phyloP scores from a whole-genome alignment of 2,797 vertebrate species.

The Gephyroberyx darwinii region DNA sequence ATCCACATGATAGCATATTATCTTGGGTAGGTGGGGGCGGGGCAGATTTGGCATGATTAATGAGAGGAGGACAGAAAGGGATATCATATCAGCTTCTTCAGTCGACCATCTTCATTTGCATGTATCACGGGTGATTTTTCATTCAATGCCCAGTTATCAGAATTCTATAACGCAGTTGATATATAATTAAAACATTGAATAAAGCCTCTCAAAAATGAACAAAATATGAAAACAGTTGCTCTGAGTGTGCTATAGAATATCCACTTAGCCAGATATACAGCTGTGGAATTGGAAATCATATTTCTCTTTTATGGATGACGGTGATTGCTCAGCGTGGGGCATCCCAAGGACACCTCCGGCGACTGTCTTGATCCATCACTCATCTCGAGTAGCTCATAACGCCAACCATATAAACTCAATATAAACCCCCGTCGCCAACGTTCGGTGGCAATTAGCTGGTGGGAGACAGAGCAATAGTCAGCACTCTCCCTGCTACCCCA shows the following conservation, averaged over 20 bases:
- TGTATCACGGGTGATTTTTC: neutral
- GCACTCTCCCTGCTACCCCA: conserved; percentile 1
- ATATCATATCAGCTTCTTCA: neutral
- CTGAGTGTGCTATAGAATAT: conserved; percentile 4
- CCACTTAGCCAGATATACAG: conserved; percentile 33
- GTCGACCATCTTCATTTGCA: neutral
- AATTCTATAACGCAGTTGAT: neutral
- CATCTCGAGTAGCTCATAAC: conserved; percentile 58
- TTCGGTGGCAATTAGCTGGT: conserved; percentile 38
- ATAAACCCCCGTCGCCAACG: conserved; percentile 14
- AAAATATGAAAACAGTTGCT: conserved; percentile 3
- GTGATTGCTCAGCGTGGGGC: conserved; percentile 33
- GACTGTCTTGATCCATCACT: conserved; percentile 52
- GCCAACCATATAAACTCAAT: conserved; percentile 10
- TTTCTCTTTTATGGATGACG: conserved; percentile 59
- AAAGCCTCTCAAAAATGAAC: neutral
- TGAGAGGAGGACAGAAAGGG: too few species aligned
- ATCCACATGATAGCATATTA: too few species aligned
- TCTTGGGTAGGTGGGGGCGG: too few species aligned
- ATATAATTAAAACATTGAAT: conserved; percentile 2
- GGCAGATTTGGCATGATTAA: neutral
- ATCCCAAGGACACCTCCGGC: conserved; percentile 36
- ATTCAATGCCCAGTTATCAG: neutral
- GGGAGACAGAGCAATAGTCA: conserved; percentile 24
- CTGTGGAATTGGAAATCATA: conserved; percentile 43